A percentile compares a stretch with the other conserved stretches of the same genome.
Conservation (phyloP, 1,140 invertebrate species). For the Capitella teleta region DNA sequence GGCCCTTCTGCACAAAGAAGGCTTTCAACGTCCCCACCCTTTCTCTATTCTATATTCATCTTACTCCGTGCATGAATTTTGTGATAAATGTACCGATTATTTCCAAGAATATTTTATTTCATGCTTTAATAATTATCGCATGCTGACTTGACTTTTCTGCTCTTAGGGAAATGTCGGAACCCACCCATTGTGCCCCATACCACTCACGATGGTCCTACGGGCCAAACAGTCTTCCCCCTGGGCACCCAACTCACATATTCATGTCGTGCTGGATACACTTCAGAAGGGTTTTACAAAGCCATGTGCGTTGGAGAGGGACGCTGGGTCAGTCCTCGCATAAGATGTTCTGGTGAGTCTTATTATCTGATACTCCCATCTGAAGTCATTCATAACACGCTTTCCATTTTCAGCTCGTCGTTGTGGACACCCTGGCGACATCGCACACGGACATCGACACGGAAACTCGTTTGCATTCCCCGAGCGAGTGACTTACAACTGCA, state of each 20-base stretch:
- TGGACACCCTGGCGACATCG: slow-evolving; percentile 71
- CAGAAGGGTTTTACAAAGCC: slow-evolving; percentile 68
- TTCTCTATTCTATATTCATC: too few relatives aligned
- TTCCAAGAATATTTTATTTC: too few relatives aligned
- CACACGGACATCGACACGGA: slow-evolving; percentile 81
- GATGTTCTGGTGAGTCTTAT: slow-evolving; percentile 71
- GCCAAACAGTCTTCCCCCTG: slow-evolving; percentile 42
- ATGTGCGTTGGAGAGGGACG: slow-evolving; percentile 77
- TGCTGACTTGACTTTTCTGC: too few relatives aligned
- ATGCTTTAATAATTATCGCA: too few relatives aligned
- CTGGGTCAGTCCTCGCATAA: slow-evolving; percentile 88
- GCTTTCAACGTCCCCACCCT: too few relatives aligned
- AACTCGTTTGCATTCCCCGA: slow-evolving; percentile 84
- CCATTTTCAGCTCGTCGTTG: slow-evolving; percentile 61
- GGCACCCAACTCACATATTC: slow-evolving; percentile 71
- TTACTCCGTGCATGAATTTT: too few relatives aligned
- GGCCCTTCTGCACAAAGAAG: too few relatives aligned
- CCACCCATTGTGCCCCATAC: slow-evolving; percentile 48
- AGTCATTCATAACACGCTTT: neutral
- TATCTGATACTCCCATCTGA: neutral
- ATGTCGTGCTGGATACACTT: slow-evolving; percentile 77
- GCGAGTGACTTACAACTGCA: slow-evolving; percentile 80
- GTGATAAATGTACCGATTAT: too few relatives aligned
- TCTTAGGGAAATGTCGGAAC: slow-evolving; percentile 11
- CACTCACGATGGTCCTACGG: slow-evolving; percentile 62